Evolutionary conservation across 2,888 invertebrate genomes (phyloP), one percentile per base, ranked within the genome.

Genomic region (Rhyacophila evoluta): DNA sequence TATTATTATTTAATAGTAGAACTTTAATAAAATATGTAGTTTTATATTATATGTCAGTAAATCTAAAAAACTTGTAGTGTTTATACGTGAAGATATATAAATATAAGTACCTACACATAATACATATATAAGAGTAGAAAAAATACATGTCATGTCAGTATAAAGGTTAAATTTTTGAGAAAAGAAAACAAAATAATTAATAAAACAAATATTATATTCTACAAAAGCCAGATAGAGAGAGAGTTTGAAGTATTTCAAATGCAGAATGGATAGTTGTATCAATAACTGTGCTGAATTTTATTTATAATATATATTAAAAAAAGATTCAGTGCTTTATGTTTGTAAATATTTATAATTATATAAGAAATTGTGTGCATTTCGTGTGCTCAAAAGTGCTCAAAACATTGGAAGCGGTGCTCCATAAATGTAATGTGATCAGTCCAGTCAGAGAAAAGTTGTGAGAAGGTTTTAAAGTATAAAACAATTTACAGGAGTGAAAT

Each of bases 321-420:
- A 55, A 19, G 25, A 55, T 55, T 55, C 55, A 55, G 55, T 55
- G 55, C 55, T 15, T 55, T 19, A 55, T 55, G 55, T 55, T 55
- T 55, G 5, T 55, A 8, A 39, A 55, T 55, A 55, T 10, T 55
- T 55, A 55, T 19, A 55, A 55, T 19, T 19, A 41, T 41, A 41
- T 19, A 41, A 15, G 8, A 41, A 25, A 19, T 55, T 55, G 6
- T 6, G 55, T 55, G 55, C 55, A 55, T 19, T 55, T 41, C 10
- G 19, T 55, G 25, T 55, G 19, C 19, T 8, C 8, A 25, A 19
- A 55, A 55, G 55, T 55, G 55, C 55, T 55, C 15, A 19, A 55
- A 55, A 55, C 10, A 19, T 55, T 55, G 55, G 55, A 55, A 55
- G 55, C 55, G 55, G 55, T 55, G 55, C 55, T 55, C 55, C 55